Percentiles rank a stretch among this genome's conserved stretches.
These are phyloP conservation scores for Eclectus roratus DNA, from an alignment of 2,113 vertebrate genomes.

Conservation along the genomic window DNA sequence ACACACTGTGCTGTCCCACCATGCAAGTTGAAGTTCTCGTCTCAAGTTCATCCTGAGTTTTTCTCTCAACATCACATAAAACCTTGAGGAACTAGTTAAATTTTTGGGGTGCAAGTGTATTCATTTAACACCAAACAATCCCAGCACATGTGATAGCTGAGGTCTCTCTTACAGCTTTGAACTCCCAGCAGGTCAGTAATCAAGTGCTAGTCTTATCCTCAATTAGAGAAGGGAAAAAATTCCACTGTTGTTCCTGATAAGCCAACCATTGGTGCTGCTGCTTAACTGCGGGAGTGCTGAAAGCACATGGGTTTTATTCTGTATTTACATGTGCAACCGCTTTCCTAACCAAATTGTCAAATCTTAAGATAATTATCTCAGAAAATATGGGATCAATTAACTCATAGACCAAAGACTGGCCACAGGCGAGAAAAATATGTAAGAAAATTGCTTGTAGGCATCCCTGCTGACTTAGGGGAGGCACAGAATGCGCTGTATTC, in stretches of 20 bases:
- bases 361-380: background rate
- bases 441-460: background rate
- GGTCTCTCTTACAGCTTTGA: background rate
- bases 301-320: background rate
- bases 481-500: background rate
- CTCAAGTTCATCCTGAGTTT: background rate
- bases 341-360: background rate
- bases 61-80: background rate
- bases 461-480: background rate
- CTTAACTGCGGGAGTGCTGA: background rate
- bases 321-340: background rate
- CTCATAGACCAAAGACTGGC: background rate
- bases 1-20: background rate
- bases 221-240: background rate
- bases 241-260: slow-evolving; percentile 13
- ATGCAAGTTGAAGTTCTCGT: background rate
- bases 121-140: background rate
- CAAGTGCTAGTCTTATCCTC: background rate
- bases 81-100: background rate
- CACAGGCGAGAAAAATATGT: background rate
- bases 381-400: slow-evolving; percentile 28
- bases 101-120: background rate
- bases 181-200: background rate
- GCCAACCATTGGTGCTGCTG: background rate
- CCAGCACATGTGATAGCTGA: background rate